phyloP scores from a whole-genome alignment of 2,888 invertebrate genomes.

The Eupeodes latifasciatus region DNA sequence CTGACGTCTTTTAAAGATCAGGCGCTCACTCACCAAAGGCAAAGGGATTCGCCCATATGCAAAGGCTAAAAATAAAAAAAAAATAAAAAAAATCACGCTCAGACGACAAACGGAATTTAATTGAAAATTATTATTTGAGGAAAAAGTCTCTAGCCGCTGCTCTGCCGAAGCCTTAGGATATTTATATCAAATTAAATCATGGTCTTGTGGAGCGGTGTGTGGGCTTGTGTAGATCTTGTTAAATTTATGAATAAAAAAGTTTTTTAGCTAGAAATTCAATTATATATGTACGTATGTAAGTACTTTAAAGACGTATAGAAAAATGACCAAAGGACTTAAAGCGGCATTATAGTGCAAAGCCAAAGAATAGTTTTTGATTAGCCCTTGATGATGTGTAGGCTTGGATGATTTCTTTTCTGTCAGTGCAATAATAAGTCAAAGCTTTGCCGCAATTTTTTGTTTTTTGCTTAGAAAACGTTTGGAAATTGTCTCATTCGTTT shows the following conservation, averaged over 20 bases:
- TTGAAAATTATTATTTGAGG: conserved; percentile 68
- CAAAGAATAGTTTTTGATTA: conserved; percentile 3
- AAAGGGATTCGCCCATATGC: conserved; percentile 53
- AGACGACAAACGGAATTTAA: conserved; percentile 70
- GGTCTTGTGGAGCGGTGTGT: conserved; percentile 35
- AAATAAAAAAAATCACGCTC: conserved; percentile 25
- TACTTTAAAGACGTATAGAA: background rate
- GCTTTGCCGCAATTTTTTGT: background rate
- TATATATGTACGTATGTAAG: background rate
- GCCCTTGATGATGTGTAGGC: background rate
- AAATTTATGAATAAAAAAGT: conserved; percentile 22
- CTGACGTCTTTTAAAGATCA: conserved; percentile 20
- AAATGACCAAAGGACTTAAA: conserved; percentile 1
- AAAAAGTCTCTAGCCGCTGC: conserved; percentile 19
- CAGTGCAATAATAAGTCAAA: background rate
- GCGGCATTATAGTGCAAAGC: background rate
- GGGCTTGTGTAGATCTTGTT: conserved; percentile 38
- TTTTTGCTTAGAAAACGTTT: too few species aligned
- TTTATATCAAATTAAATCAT: conserved; percentile 55
- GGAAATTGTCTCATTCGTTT: too few species aligned
- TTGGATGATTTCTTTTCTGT: background rate
- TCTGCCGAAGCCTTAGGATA: conserved; percentile 47
- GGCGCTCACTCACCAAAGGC: background rate
- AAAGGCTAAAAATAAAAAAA: conserved; percentile 6
- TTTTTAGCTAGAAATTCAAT: conserved; percentile 11